A percentile compares a stretch with the other conserved stretches of the same genome.
Conservation (phyloP, 2,113 vertebrate genomes). For the Mus pahari region DNA sequence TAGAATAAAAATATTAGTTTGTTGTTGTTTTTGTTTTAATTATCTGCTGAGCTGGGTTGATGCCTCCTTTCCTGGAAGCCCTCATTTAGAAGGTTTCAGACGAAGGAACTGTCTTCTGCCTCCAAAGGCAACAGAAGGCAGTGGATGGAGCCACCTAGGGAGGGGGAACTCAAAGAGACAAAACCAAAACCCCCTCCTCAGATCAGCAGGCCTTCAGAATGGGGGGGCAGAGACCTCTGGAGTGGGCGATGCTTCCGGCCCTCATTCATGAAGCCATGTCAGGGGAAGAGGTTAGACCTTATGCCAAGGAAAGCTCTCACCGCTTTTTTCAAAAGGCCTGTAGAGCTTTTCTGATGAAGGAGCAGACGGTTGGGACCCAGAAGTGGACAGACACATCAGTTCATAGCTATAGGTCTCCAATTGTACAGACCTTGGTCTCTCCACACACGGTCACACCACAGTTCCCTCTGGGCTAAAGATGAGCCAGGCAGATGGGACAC, state of each 20-base stretch:
- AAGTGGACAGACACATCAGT: fast-evolving
- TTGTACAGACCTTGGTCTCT: not conserved
- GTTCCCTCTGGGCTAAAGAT: not conserved
- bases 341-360: conserved; percentile 4
- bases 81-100: not conserved
- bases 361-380: conserved; percentile 45
- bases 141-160: conserved; percentile 2
- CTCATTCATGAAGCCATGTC: conserved; percentile 83
- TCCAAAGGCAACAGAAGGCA: not conserved
- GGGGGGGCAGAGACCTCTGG: conserved; percentile 44
- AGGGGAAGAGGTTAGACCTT: conserved; percentile 77
- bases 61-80: not conserved
- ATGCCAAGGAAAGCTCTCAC: conserved; percentile 80
- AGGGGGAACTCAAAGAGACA: conserved; percentile 63
- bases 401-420: not conserved
- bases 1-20: not conserved
- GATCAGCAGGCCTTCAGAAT: conserved; percentile 68
- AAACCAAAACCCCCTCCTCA: conserved; percentile 61
- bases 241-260: conserved; percentile 43
- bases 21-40: not conserved
- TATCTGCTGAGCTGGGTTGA: no score
- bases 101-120: not conserved
- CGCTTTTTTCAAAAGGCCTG: conserved; percentile 66
- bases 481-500: not conserved
- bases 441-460: not conserved